Conservation (phyloP, 1,140 invertebrate genomes). For the Tetramorium parvispinum region DNA sequence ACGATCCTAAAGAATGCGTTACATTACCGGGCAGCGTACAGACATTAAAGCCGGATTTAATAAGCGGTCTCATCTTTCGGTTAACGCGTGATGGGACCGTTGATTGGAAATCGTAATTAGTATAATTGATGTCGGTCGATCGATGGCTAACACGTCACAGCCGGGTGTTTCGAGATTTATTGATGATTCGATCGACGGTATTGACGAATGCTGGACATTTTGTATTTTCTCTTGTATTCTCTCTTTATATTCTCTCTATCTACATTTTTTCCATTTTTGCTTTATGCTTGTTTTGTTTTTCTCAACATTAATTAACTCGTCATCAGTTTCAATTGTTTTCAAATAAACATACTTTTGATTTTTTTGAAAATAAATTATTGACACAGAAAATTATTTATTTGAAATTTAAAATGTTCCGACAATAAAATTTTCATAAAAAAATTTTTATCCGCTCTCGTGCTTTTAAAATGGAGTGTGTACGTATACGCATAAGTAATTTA, state of each 20-base stretch:
- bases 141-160: background rate
- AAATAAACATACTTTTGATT: background rate
- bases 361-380: constrained; percentile 21
- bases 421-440: background rate
- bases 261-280: background rate
- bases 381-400: constrained; percentile 8
- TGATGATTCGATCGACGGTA: background rate
- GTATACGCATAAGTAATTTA: constrained; percentile 4
- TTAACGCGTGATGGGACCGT: constrained; percentile 71
- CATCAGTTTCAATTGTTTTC: background rate
- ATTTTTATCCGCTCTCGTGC: background rate
- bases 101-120: constrained; percentile 76
- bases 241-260: background rate
- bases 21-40: constrained; percentile 56
- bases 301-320: background rate
- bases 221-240: background rate
- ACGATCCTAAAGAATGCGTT: constrained; percentile 19
- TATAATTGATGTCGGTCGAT: constrained; percentile 62
- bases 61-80: constrained; percentile 72
- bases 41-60: constrained; percentile 72
- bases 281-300: background rate
- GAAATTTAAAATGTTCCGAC: background rate
- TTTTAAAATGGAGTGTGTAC: background rate
- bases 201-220: background rate
- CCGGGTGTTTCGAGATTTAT: background rate